phyloP scores from a whole-genome alignment of 2,113 vertebrate species.

The Gracilinanus agilis region DNA sequence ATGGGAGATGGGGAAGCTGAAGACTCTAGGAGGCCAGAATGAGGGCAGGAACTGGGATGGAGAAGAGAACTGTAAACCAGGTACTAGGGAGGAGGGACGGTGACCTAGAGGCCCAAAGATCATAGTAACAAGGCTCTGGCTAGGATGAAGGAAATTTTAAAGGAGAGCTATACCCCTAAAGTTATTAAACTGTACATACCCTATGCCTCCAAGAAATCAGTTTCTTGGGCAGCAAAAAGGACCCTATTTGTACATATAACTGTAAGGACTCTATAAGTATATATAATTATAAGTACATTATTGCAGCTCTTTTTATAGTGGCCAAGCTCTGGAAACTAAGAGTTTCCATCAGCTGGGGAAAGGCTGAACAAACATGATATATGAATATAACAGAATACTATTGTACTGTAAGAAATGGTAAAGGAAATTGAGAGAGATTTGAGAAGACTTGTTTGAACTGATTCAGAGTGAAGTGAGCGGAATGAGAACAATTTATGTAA shows the following conservation, averaged over 20 bases:
- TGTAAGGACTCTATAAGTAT: no score
- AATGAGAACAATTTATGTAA: not conserved
- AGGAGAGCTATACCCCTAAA: not conserved
- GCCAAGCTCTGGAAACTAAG: not conserved
- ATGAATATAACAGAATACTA: not conserved
- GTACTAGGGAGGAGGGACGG: not conserved
- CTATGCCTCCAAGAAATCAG: not conserved
- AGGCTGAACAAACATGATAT: not conserved
- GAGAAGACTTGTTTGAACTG: not conserved
- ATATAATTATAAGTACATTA: not conserved
- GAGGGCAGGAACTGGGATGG: not conserved
- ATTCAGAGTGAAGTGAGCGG: not conserved
- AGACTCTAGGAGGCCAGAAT: not conserved
- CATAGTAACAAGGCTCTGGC: not conserved
- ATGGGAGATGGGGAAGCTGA: not conserved
- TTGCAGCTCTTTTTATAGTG: not conserved
- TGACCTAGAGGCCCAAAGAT: not conserved
- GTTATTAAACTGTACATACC: not conserved
- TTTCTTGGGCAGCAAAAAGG: not conserved
- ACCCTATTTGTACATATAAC: not conserved
- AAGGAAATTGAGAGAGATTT: not conserved
- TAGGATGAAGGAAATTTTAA: not conserved
- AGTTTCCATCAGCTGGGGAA: not conserved
- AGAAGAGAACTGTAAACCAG: not conserved
- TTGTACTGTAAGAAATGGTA: not conserved